Evolutionary conservation across 1,140 invertebrate species (phyloP), one percentile per base, ranked within the genome.

Genomic region (Sarcophaga peregrina): DNA sequence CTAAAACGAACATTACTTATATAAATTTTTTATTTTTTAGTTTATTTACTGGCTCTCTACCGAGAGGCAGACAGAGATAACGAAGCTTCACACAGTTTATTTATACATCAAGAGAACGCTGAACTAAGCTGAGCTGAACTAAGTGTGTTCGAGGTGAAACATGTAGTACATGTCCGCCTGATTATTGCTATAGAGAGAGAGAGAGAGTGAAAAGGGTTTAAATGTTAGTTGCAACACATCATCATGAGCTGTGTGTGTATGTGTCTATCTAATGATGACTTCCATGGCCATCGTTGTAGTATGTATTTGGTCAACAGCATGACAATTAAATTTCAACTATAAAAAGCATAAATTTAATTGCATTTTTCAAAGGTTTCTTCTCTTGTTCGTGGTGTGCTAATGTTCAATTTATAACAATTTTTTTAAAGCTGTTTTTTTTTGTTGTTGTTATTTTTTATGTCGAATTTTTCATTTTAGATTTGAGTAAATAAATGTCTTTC

Each of bases 261-360:
- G 4, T 37, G 25, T 37, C 74, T 11, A 8, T 50, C 46, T 78
- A 78, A 25, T 17, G 75, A 20, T 50, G 46, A 76, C 45, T 73
- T 37, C 20, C 25, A 47, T n/a, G 5, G 8, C 47, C 47, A 47
- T 7, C 46, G 74, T 78, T 78, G 25, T 37, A 37, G 25, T 4
- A 37, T 37, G 25, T 17, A 15, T 13, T 48, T 46, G 13, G 74
- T 46, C 17, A 48, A 8, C 46, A 76, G 74, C 74, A 78, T 78
- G 75, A 78, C 75, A 78, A 78, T 78, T 50, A 78, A 78, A 50
- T 78, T 78, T 7, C 2, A 78, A 15, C 75, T 52, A 52, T 78
- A 52, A 78, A 78, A 52, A 50, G 48, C 75, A 52, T 78, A 50
- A 17, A 78, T 48, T 78, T 78, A 78, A 78, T 78, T 78, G 75